A percentile compares a stretch with the other conserved stretches of the same genome.
Conservation (phyloP, 2,797 vertebrate genomes). For the Vultur gryphus region DNA sequence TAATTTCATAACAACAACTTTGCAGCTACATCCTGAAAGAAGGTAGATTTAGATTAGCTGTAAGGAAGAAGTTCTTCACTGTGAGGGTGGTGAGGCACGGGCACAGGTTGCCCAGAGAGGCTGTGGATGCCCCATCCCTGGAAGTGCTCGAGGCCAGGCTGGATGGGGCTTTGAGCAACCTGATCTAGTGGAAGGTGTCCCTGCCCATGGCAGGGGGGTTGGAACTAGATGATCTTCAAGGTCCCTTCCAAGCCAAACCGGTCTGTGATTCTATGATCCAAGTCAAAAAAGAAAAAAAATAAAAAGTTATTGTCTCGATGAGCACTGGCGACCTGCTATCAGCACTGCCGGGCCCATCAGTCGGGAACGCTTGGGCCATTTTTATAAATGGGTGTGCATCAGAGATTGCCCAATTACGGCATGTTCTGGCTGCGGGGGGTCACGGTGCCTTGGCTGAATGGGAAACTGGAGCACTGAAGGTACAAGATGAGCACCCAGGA, state of each 20-base stretch:
- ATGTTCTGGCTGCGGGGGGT: neutral
- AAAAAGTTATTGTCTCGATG: neutral
- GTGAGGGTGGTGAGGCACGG: too few relatives aligned
- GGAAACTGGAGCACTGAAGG: neutral
- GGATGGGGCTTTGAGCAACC: too few relatives aligned
- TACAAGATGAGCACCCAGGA: neutral
- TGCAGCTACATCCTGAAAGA: neutral
- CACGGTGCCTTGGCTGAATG: fast-evolving
- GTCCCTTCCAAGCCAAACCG: too few relatives aligned
- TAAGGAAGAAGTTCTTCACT: too few relatives aligned
- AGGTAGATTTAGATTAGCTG: too few relatives aligned
- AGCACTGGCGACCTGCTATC: neutral
- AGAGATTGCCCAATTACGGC: neutral
- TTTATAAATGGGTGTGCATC: neutral
- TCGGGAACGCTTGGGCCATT: neutral
- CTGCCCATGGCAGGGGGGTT: too few relatives aligned
- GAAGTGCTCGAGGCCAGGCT: too few relatives aligned
- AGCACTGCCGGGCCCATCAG: neutral
- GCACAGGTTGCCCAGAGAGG: too few relatives aligned
- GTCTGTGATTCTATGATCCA: neutral
- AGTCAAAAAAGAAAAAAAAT: neutral
- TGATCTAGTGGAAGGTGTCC: too few relatives aligned
- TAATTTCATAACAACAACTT: neutral
- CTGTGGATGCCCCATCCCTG: too few relatives aligned
- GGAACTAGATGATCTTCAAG: too few relatives aligned